These are phyloP conservation scores for Neoascia interrupta DNA, from an alignment of 2,888 invertebrate genomes.

Conservation along the genomic window DNA sequence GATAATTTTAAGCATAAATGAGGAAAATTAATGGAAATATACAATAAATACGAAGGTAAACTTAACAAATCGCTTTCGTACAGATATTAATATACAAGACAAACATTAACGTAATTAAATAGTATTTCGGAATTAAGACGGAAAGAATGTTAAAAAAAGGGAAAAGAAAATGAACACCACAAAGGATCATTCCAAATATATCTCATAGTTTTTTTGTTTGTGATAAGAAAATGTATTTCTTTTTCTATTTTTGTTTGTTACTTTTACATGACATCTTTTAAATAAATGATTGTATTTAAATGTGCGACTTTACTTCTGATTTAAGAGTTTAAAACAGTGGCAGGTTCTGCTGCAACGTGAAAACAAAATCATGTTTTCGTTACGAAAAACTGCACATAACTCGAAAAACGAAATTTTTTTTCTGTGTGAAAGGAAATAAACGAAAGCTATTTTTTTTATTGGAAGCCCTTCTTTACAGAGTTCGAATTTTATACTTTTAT, in stretches of 20 bases:
- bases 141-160: conserved; percentile 26
- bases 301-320: neutral
- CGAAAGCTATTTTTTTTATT: too few species aligned
- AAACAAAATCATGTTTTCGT: too few species aligned
- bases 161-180: conserved; percentile 54
- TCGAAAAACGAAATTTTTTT: too few species aligned
- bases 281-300: conserved; percentile 68
- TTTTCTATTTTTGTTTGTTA: conserved; percentile 66
- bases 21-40: conserved; percentile 59
- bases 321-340: too few species aligned
- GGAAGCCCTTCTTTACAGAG: too few species aligned
- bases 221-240: conserved; percentile 68
- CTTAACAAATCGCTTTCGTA: too few species aligned
- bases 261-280: conserved; percentile 69
- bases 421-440: too few species aligned
- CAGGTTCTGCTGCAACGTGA: too few species aligned
- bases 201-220: conserved; percentile 67
- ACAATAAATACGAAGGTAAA: conserved; percentile 63
- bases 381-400: too few species aligned
- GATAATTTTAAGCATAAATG: conserved; percentile 62
- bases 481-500: too few species aligned
- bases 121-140: conserved; percentile 54
- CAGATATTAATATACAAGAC: conserved; percentile 67
- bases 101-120: conserved; percentile 59
- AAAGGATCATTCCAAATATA: conserved; percentile 69